phyloP scores from a whole-genome alignment of 1,140 invertebrate genomes.

The Drosophila pectinifera region DNA sequence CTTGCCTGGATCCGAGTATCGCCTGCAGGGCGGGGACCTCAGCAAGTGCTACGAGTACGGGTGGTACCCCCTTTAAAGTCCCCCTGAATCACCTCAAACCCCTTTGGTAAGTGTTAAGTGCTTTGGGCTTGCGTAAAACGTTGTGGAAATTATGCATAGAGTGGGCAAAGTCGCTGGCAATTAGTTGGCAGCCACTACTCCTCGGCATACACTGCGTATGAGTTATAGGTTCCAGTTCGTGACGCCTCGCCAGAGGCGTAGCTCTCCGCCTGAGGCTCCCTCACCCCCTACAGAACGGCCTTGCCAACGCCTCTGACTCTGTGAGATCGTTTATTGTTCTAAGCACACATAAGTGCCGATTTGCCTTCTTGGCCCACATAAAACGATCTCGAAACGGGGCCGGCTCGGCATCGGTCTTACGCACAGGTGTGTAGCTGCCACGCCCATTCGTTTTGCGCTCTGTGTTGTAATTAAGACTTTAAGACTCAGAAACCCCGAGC shows the following conservation, averaged over 20 bases:
- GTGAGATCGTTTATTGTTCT: constrained; percentile 37
- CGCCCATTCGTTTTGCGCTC: constrained; percentile 26
- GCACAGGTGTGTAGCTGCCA: constrained; percentile 46
- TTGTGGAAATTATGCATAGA: constrained; percentile 34
- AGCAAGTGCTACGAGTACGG: constrained; percentile 22
- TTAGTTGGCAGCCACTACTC: constrained; percentile 37
- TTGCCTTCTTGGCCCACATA: constrained; percentile 38
- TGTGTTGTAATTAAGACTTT: constrained; percentile 61
- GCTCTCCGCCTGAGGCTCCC: not conserved
- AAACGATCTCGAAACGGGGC: constrained; percentile 15
- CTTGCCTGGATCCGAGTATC: constrained; percentile 16
- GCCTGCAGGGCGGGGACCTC: constrained; percentile 49
- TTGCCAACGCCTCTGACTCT: constrained; percentile 38
- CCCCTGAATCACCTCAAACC: constrained; percentile 7
- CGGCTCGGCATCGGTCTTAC: constrained; percentile 32
- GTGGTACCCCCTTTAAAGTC: not conserved
- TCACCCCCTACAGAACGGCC: constrained; percentile 10
- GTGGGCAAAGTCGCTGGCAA: constrained; percentile 34
- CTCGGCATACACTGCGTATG: constrained; percentile 28
- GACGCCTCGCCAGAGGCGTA: constrained; percentile 20
- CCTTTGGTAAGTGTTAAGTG: constrained; percentile 43
- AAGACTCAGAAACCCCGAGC: constrained; percentile 30
- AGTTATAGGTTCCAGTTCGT: constrained; percentile 27
- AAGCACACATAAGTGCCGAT: constrained; percentile 6
- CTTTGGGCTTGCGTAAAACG: constrained; percentile 36